These are phyloP conservation scores for Sycophila texana DNA, from an alignment of 2,888 invertebrate species.

Conservation along the genomic window DNA sequence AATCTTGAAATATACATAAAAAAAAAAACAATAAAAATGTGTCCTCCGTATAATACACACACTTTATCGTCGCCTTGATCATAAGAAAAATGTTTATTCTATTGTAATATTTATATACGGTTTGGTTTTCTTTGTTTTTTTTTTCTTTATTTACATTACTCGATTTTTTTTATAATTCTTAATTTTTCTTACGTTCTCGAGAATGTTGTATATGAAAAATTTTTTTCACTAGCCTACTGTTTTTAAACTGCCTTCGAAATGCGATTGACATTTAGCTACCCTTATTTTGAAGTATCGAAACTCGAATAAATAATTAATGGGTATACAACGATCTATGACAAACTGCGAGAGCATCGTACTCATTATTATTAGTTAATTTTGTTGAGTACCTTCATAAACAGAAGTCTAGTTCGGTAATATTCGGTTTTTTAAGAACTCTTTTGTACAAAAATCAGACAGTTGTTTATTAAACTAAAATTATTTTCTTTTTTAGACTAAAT, in stretches of 20 bases:
- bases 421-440: background rate
- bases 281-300: slow-evolving; percentile 21
- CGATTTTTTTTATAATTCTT: slow-evolving; percentile 17
- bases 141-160: slow-evolving; percentile 50
- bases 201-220: slow-evolving; percentile 39
- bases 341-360: background rate
- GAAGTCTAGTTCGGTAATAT: background rate
- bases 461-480: background rate
- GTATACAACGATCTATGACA: slow-evolving; percentile 21
- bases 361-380: slow-evolving; percentile 14
- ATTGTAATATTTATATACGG: slow-evolving; percentile 26
- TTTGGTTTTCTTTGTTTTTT: background rate
- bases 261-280: slow-evolving; percentile 32
- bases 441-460: background rate
- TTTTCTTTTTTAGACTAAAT: background rate
- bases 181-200: slow-evolving; percentile 29
- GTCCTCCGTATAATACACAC: slow-evolving; percentile 14
- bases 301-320: slow-evolving; percentile 19
- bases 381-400: background rate
- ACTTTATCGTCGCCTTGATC: slow-evolving; percentile 12
- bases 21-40: slow-evolving; percentile 20
- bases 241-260: slow-evolving; percentile 22
- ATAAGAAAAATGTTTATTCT: slow-evolving; percentile 37
- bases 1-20: slow-evolving; percentile 20
- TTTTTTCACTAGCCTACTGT: slow-evolving; percentile 45